Conservation (phyloP, 2,797 vertebrate genomes). For the Myoxocephalus aenaeus region DNA sequence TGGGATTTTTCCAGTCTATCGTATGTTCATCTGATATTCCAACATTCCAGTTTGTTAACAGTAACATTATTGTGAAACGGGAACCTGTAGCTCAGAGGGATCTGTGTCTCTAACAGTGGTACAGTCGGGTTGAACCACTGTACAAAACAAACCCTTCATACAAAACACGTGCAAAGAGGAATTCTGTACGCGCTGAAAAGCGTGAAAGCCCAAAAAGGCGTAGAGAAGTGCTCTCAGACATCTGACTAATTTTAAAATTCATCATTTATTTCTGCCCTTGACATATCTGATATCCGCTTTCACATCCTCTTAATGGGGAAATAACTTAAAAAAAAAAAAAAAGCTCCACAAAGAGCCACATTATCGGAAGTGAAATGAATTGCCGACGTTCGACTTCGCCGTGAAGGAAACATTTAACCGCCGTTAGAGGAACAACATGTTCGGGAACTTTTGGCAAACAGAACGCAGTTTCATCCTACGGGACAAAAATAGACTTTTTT, state of each 20-base stretch:
- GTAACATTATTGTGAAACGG: background rate
- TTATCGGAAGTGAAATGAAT: constrained; percentile 48
- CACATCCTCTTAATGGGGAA: constrained; percentile 32
- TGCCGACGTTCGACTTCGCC: constrained; percentile 2
- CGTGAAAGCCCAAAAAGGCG: background rate
- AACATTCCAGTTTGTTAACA: background rate
- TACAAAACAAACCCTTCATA: background rate
- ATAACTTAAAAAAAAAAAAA: constrained; percentile 10
- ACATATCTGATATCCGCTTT: constrained; percentile 38
- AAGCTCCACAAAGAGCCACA: background rate
- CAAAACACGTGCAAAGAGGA: background rate
- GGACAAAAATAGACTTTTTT: background rate
- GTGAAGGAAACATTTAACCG: background rate
- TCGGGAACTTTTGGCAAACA: constrained; percentile 23
- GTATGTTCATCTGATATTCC: background rate
- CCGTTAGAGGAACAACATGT: constrained; percentile 24
- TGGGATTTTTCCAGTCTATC: background rate
- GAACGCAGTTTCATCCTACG: background rate
- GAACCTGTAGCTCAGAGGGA: background rate
- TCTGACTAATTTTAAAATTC: background rate
- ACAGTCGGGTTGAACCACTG: background rate
- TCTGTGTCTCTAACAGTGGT: too few species aligned
- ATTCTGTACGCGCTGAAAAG: background rate
- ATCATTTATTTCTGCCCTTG: background rate
- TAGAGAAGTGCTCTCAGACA: background rate